These are phyloP conservation scores for Piaya cayana DNA, from an alignment of 2,113 vertebrate species.

Conservation along the genomic window DNA sequence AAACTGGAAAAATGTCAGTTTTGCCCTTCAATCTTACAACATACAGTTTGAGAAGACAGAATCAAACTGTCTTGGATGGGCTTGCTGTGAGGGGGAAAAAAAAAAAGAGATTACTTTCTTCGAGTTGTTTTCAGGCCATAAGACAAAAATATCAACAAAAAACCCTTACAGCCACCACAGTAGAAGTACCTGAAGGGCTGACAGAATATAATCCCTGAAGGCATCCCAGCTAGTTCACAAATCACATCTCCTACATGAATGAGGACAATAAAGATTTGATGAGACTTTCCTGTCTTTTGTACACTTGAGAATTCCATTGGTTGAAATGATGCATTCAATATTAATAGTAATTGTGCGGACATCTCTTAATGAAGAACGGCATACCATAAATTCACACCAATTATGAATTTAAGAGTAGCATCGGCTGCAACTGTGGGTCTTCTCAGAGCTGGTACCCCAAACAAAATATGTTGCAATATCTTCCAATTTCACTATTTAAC, in stretches of 20 bases:
- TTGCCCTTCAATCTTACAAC: background rate
- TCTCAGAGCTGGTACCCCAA: background rate
- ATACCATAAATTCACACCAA: background rate
- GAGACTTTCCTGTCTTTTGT: background rate
- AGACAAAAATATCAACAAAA: background rate
- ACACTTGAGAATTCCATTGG: background rate
- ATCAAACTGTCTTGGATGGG: background rate
- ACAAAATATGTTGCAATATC: background rate
- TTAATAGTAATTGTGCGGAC: background rate
- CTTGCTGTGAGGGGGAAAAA: background rate
- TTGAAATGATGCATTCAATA: background rate
- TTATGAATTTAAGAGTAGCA: background rate
- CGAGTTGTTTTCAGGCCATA: background rate
- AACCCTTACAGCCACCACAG: background rate
- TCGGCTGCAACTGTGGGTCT: background rate
- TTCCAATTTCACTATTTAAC: background rate
- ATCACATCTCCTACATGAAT: slow-evolving; percentile 6
- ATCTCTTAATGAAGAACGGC: background rate
- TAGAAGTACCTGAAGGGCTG: background rate
- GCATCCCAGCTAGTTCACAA: slow-evolving; percentile 3
- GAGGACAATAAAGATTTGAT: background rate
- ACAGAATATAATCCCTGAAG: background rate
- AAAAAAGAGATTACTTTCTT: background rate
- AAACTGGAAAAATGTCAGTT: background rate
- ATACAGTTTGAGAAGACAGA: background rate